Conservation (phyloP, 2,888 invertebrate species). For the Nymphalis urticae region DNA sequence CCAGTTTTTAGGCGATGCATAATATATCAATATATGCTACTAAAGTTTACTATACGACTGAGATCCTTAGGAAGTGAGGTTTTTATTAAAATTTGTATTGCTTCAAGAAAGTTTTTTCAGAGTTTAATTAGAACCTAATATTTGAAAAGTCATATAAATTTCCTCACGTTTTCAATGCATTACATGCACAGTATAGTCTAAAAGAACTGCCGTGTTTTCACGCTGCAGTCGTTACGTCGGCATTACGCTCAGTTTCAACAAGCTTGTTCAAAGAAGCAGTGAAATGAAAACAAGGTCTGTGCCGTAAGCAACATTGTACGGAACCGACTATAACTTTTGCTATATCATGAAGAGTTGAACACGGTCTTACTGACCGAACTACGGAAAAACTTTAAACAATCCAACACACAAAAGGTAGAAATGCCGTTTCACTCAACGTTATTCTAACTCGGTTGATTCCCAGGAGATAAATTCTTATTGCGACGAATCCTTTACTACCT, state of each 20-base stretch:
- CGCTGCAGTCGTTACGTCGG: slow-evolving; percentile 6
- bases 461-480: slow-evolving; percentile 1
- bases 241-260: slow-evolving; percentile 2
- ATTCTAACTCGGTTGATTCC: slow-evolving; percentile 7
- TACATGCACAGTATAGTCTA: slow-evolving; percentile 1
- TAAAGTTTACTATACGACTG: too few relatives aligned
- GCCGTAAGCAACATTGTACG: slow-evolving; percentile 3
- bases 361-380: slow-evolving; percentile 6
- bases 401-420: slow-evolving; percentile 5
- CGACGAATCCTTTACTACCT: slow-evolving; percentile 1
- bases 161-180: background rate
- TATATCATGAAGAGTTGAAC: slow-evolving; percentile 2
- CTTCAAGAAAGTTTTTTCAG: too few relatives aligned
- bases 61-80: too few relatives aligned
- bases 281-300: slow-evolving; percentile 7
- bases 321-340: slow-evolving; percentile 2
- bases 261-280: slow-evolving; percentile 6
- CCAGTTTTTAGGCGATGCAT: too few relatives aligned
- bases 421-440: slow-evolving; percentile 6
- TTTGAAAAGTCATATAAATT: too few relatives aligned
- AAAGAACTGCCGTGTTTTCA: background rate
- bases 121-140: too few relatives aligned
- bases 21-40: too few relatives aligned
- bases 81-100: too few relatives aligned
- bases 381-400: slow-evolving; percentile 11